phyloP scores from a whole-genome alignment of 2,113 vertebrate species.

The Parus major region DNA sequence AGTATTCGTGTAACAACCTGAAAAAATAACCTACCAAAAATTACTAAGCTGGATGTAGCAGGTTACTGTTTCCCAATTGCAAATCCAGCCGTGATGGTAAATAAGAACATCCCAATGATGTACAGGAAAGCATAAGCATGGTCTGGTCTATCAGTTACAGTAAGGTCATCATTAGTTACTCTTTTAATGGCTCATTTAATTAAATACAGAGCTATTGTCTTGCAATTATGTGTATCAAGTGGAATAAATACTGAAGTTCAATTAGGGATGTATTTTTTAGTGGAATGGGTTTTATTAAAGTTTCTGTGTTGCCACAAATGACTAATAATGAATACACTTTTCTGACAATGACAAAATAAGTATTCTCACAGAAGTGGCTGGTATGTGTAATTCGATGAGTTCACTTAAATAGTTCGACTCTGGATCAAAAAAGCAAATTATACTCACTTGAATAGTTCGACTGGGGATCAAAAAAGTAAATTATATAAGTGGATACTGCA shows the following conservation, averaged over 20 bases:
- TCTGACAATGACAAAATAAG: conserved; percentile 81
- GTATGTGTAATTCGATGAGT: conserved; percentile 88
- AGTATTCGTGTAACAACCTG: not conserved
- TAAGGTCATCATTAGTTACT: conserved; percentile 66
- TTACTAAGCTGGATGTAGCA: not conserved
- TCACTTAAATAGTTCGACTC: conserved; percentile 79
- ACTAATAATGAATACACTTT: conserved; percentile 49
- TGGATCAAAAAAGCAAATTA: conserved; percentile 78
- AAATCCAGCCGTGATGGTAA: not conserved
- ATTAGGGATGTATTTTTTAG: conserved; percentile 68
- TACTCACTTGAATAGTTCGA: conserved; percentile 69
- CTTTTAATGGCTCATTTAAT: conserved; percentile 72
- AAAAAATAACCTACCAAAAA: not conserved
- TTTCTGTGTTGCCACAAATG: conserved; percentile 47
- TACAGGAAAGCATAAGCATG: not conserved
- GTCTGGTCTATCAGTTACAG: conserved; percentile 56
- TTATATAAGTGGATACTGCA: conserved; percentile 82
- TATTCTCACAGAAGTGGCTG: conserved; percentile 83
- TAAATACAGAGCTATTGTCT: conserved; percentile 69
- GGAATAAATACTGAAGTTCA: conserved; percentile 70
- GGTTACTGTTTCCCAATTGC: not conserved
- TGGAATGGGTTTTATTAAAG: conserved; percentile 61
- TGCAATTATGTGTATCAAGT: conserved; percentile 67
- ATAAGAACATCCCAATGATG: not conserved
- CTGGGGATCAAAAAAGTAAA: conserved; percentile 85